phyloP scores from a whole-genome alignment of 2,113 vertebrate genomes.

The human (Homo sapiens) region GRCh38 chr16:7445001-7445500 shows the following conservation, averaged over 20 bases:
- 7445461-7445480: neutral
- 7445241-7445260: neutral
- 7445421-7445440: conserved; percentile 33
- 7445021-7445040: neutral
- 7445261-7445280: fast-evolving
- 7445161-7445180: neutral
- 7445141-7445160: neutral
- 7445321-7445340: too few relatives aligned
- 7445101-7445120: neutral
- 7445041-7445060: neutral
- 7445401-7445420: conserved; percentile 57
- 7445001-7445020: neutral
- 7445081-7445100: neutral
- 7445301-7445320: neutral
- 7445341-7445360: neutral
- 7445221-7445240: neutral
- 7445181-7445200: neutral
- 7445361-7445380: neutral
- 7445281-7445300: neutral
- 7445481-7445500: conserved; percentile 50
- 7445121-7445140: neutral
- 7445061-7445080: neutral
- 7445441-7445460: conserved; percentile 50
- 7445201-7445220: neutral
- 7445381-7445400: neutral